A percentile compares a stretch with the other conserved stretches of the same genome.
phyloP scores from a whole-genome alignment of 37 sponge, comb jelly and placozoan genomes.

The Crambe crambe region DNA sequence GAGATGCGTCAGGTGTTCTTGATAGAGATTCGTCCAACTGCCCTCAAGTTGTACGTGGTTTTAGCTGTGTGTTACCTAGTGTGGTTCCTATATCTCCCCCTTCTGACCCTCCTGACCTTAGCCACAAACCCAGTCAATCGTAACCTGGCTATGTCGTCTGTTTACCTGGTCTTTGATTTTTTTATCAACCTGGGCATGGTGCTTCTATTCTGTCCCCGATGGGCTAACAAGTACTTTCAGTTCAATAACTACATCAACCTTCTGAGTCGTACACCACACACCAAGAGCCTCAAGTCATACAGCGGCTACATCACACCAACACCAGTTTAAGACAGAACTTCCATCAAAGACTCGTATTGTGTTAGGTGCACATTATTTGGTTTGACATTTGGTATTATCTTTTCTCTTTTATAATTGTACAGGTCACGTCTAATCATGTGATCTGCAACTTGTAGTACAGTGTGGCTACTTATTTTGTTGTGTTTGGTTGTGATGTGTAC shows the following conservation, averaged over 20 bases:
- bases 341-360: no score
- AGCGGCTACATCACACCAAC: not conserved
- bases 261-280: not conserved
- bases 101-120: constrained; percentile 15
- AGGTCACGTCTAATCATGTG: no score
- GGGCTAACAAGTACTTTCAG: constrained; percentile 70
- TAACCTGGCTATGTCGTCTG: not conserved
- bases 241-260: constrained; percentile 49
- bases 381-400: no score
- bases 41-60: constrained; percentile 42
- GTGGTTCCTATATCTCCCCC: constrained; percentile 77
- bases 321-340: not conserved
- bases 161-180: constrained; percentile 42
- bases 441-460: no score
- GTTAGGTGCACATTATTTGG: no score
- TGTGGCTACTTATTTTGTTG: no score
- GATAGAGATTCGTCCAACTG: constrained; percentile 48
- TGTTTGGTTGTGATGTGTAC: no score
- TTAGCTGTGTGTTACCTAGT: constrained; percentile 33
- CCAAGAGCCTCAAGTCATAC: constrained; percentile 5
- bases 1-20: constrained; percentile 62
- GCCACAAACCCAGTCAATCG: constrained; percentile 30
- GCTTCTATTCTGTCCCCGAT: constrained; percentile 55
- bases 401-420: no score
- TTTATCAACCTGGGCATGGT: constrained; percentile 31